Conservation (phyloP, 2,888 invertebrate genomes). For the Syrista parreyssii region DNA sequence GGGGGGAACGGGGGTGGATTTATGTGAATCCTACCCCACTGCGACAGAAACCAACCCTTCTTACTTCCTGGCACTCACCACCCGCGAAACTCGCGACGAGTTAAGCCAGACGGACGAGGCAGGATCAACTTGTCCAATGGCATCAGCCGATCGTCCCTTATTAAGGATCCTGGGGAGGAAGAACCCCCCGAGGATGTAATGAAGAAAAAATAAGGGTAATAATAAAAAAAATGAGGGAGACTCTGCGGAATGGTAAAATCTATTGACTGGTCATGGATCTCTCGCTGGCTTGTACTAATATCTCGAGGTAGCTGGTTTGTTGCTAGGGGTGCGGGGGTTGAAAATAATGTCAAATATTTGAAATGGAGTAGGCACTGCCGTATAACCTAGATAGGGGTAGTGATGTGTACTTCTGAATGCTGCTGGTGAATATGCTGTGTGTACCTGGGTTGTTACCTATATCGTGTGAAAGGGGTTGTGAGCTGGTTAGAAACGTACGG, state of each 20-base stretch:
- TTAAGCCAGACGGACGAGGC: conserved; percentile 5
- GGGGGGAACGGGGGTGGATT: conserved; percentile 51
- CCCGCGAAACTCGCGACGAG: not conserved
- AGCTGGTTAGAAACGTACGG: not conserved
- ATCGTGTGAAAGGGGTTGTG: not conserved
- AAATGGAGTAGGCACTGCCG: conserved; percentile 29
- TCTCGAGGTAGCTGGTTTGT: not conserved
- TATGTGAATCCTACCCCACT: conserved; percentile 55
- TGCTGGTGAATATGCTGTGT: not conserved
- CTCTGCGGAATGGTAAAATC: too few relatives aligned
- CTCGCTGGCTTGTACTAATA: not conserved
- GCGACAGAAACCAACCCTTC: conserved; percentile 7
- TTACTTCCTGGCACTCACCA: conserved; percentile 16
- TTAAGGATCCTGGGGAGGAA: not conserved
- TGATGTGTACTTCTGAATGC: not conserved
- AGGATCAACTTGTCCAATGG: not conserved
- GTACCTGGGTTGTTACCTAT: not conserved
- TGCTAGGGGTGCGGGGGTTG: not conserved
- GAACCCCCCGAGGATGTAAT: not conserved
- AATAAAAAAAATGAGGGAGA: not conserved
- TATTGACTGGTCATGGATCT: not conserved
- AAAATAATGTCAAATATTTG: conserved; percentile 35
- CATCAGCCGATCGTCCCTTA: not conserved
- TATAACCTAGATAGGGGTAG: conserved; percentile 35
- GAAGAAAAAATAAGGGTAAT: not conserved